Evolutionary conservation across 2,113 vertebrate species (phyloP), one percentile per base, ranked within the genome.

Genomic region (Galbula dea): DNA sequence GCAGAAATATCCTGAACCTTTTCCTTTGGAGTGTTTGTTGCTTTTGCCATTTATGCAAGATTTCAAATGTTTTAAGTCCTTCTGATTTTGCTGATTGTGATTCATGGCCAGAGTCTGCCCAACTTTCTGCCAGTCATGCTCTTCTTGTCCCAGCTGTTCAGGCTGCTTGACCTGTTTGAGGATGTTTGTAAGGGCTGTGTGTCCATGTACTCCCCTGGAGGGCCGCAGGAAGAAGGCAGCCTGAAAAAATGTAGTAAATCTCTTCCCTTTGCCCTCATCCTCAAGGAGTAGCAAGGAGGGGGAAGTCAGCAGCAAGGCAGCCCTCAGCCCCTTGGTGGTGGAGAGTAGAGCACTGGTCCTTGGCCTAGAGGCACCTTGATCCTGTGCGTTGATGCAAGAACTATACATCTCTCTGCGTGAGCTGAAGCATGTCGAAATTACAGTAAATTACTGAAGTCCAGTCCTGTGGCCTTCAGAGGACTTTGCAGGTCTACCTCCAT

Each of bases 311-410:
- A 52, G 21, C 1, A 2, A 49, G 61, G 34, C 22, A 71, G 19
- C 49, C n/a, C 54, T 72, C 1, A 0, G 1, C 3, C 11, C 24
- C 36, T 48, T 0, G 0, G 51, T 1, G 3, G 14, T 29, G 68
- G 37, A 58, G 16, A 85, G 49, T 75, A 65, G 61, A 39, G 19
- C 27, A 7, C 54, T 23, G 30, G 16, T 43, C 48, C n/a, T 67
- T 52, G 61, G 39, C 18, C 27, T 75, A 0, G 1, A 59, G 66
- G 24, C 17, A 18, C 24, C 36, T 12, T 61, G 29, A 27, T n/a
- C 32, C 65, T 24, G 34, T 13, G 41, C 3, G 1, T 2, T 24
- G 81, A 19, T 43, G 34, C 20, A 34, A 58, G 46, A 62, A 6
- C 15, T 24, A 12, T n/a, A 14, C 29, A 6, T 57, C 32, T 62